Conservation (phyloP, 2,113 vertebrate species). For the Gulo gulo region DNA sequence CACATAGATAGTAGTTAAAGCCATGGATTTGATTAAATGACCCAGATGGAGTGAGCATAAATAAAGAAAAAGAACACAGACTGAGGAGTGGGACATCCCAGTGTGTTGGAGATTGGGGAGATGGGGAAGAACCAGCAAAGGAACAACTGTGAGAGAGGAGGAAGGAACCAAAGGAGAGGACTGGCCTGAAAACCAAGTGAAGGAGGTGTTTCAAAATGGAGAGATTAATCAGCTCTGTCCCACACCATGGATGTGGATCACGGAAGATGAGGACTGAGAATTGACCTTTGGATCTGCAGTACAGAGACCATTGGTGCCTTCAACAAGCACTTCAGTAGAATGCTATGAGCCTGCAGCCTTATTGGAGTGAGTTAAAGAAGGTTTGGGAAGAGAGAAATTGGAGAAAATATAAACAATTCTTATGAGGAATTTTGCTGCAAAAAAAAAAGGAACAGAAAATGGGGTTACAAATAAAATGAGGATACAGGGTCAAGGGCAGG, state of each 20-base stretch:
- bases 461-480: not conserved
- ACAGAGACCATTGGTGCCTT: not conserved
- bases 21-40: not conserved
- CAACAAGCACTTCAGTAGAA: not conserved
- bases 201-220: not conserved
- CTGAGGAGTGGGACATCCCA: too few species aligned
- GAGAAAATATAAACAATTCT: not conserved
- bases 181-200: not conserved
- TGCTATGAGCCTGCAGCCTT: not conserved
- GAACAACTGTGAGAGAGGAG: not conserved
- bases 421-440: not conserved
- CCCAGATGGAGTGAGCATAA: not conserved
- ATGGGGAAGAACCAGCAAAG: not conserved
- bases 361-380: not conserved
- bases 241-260: not conserved
- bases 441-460: not conserved
- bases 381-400: not conserved
- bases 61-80: not conserved
- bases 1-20: not conserved
- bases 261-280: not conserved
- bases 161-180: not conserved
- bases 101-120: not conserved
- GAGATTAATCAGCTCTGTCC: accelerated
- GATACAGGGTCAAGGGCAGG: not conserved
- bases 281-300: not conserved